A percentile compares a stretch with the other conserved stretches of the same genome.
Conservation (phyloP, 2,797 vertebrate genomes). For the Thalassophryne amazonica region DNA sequence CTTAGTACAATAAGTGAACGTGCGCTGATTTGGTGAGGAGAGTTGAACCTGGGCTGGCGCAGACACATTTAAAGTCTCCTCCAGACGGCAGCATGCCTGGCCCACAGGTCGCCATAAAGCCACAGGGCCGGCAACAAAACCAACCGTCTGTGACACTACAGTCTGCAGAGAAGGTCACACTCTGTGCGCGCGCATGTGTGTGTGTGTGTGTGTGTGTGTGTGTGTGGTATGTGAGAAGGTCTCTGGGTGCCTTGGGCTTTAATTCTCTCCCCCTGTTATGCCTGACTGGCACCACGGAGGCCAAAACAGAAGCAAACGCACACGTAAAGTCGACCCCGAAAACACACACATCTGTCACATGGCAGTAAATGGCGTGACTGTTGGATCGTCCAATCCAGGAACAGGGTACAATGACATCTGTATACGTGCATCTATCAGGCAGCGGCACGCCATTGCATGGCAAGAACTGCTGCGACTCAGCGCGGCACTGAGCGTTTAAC, state of each 20-base stretch:
- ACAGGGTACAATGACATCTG: constrained; percentile 10
- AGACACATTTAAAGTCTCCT: constrained; percentile 35
- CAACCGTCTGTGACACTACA: constrained; percentile 52
- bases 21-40: no score
- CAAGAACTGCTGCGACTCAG: no score
- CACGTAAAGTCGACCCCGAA: background rate
- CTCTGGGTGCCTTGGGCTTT: constrained; percentile 53
- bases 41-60: no score
- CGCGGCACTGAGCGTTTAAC: constrained; percentile 30
- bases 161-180: constrained; percentile 63
- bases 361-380: constrained; percentile 23
- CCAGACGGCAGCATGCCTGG: constrained; percentile 31
- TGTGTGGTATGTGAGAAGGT: constrained; percentile 62
- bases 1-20: no score
- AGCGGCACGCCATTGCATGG: background rate
- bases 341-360: constrained; percentile 1
- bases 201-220: no score
- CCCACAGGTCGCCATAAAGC: constrained; percentile 43
- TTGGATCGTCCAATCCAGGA: constrained; percentile 10
- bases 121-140: constrained; percentile 53
- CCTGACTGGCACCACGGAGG: constrained; percentile 57
- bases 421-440: background rate
- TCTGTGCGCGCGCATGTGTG: no score
- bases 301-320: constrained; percentile 25
- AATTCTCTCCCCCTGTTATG: constrained; percentile 67